Conservation (phyloP, 2,888 invertebrate species). For the Drosophila buzzatii region DNA sequence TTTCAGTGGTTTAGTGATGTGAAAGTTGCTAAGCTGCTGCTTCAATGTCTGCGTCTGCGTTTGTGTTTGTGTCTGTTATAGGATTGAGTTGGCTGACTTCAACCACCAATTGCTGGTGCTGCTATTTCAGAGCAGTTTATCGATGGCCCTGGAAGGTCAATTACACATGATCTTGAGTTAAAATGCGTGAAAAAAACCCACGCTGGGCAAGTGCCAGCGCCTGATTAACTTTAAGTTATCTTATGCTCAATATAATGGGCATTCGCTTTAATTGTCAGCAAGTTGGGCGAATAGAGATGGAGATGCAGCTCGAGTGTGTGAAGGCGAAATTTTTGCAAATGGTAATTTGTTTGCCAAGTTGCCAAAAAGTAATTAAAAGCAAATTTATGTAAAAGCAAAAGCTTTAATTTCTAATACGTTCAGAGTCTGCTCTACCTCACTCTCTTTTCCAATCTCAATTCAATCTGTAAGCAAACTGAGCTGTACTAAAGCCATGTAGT, state of each 20-base stretch:
- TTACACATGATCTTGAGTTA: conserved; percentile 62
- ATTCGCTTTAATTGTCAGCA: background rate
- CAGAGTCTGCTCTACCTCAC: background rate
- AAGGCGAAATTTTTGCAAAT: background rate
- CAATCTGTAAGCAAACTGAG: too few relatives aligned
- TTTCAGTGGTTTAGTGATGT: conserved; percentile 78
- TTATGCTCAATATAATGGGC: background rate
- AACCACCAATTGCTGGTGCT: background rate
- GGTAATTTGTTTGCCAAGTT: background rate
- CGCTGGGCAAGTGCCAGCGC: conserved; percentile 15
- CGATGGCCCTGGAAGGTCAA: conserved; percentile 65
- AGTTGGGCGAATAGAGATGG: background rate
- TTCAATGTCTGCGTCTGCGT: conserved; percentile 23
- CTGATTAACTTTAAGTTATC: conserved; percentile 5
- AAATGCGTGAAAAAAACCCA: conserved; percentile 53
- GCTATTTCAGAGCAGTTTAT: conserved; percentile 20
- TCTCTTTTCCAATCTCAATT: background rate
- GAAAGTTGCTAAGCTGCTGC: conserved; percentile 73
- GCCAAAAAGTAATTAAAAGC: background rate
- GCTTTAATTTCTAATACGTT: background rate
- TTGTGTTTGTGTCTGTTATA: conserved; percentile 1
- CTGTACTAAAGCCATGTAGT: too few relatives aligned
- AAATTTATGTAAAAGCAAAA: background rate
- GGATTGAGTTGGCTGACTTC: background rate
- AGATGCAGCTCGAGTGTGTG: background rate